Conservation (phyloP, 2,888 invertebrate species). For the Fragum fragum region DNA sequence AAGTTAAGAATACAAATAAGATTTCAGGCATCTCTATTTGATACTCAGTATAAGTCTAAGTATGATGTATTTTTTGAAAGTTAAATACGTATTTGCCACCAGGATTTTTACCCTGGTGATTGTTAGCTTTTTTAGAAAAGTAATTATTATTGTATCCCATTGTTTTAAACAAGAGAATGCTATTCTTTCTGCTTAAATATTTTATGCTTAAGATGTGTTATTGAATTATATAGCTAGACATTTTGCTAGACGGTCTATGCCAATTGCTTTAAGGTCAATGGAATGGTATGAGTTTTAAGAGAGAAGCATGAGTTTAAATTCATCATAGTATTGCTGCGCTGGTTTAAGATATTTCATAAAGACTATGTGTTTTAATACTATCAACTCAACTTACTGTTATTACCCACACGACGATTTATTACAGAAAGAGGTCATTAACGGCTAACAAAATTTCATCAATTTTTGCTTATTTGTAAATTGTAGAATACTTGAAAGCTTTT, state of each 20-base stretch:
- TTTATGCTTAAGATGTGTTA: background rate
- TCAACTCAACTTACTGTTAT: too few species aligned
- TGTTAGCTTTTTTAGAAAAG: background rate
- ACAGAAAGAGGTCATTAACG: too few species aligned
- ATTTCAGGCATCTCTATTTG: too few species aligned
- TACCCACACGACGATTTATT: too few species aligned
- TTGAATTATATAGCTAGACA: background rate
- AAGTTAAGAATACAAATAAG: too few species aligned
- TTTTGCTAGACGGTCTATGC: background rate
- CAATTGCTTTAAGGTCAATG: background rate
- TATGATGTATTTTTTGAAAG: too few species aligned
- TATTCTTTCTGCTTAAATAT: background rate
- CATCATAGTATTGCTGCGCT: background rate
- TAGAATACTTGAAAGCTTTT: too few species aligned
- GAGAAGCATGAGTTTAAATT: background rate
- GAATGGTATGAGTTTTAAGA: background rate
- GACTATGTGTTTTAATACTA: too few species aligned
- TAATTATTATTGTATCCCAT: background rate
- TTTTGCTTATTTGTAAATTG: too few species aligned
- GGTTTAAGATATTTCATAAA: background rate
- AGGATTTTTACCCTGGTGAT: conserved; percentile 29
- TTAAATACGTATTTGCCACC: too few species aligned
- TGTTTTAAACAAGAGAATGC: conserved; percentile 6
- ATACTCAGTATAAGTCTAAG: too few species aligned
- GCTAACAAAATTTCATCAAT: too few species aligned